Base-by-base conservation (phyloP, 1,140 invertebrate species). In the Pectinophora gossypiella region DNA sequence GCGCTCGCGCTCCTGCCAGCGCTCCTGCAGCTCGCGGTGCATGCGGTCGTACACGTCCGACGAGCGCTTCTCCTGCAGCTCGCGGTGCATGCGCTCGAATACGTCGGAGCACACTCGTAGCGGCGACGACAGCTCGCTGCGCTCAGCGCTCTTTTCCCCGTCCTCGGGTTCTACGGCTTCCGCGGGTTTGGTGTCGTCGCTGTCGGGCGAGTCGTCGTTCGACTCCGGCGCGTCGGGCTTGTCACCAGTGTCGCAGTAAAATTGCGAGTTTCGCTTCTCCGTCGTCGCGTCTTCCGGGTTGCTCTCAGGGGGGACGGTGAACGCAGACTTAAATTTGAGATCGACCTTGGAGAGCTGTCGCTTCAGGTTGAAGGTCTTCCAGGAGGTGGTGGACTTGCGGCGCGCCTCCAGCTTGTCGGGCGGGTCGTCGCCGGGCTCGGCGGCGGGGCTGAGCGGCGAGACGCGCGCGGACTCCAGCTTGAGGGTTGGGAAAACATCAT, bases 311-410 rank as follows among this genome's bases (percentile, higher is more conserved):
- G 70, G 80, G 43, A 64, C 81, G 63, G 88, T 89, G 79, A 89
- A 91, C 54, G 89, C 91, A 62, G 91, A 92, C 71, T 94, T 94
- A 59, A 95, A 89, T 80, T 94, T 95, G 65, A 94, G 89, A 83
- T 95, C 94, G 51, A 94, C 94, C 83, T 91, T 94, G 54, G 92
- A 94, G 59, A 95, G 89, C 80, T 94, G 94, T 73, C 94, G 91
- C 81, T 95, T 95, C 36, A 95, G 88, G 72, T 91, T 94, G 78
- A 95, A 93, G 50, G 89, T 90, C 80, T 92, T 93, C 13, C 12
- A 40, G 92, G 92, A 93, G 32, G 91, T 89, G 9, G 90, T 89
- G 44, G 91, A 92, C 68, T 91, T 91, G 32, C 91, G 85, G 56
- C 82, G 59, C 5, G 76, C 61, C 49, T 80, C 79, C 38, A 72